Evolutionary conservation across 2,888 invertebrate genomes (phyloP).

Genomic region (Scaptomyza caliginosa): DNA sequence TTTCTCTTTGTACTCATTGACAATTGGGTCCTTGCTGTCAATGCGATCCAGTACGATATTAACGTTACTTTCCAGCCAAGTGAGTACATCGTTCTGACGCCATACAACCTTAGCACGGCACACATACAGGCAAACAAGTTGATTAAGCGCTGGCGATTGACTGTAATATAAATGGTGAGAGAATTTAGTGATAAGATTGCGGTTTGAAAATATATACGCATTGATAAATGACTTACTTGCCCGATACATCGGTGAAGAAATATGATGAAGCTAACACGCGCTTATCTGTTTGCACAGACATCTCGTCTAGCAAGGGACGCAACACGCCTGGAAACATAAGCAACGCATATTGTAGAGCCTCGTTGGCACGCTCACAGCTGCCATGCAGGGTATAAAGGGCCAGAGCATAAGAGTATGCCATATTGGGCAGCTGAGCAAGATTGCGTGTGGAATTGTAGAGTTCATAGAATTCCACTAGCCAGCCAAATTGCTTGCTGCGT

Average conservation of each 20-base stretch:
- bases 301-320: conserved; percentile 89
- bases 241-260: conserved; percentile 80
- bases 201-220: conserved; percentile 1
- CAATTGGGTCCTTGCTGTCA: conserved; percentile 86
- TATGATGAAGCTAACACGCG: conserved; percentile 86
- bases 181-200: conserved; percentile 19
- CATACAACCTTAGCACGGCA: conserved; percentile 90
- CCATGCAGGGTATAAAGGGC: conserved; percentile 87
- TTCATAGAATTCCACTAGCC: conserved; percentile 87
- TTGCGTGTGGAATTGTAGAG: conserved; percentile 88
- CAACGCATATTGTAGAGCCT: conserved; percentile 89
- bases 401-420: conserved; percentile 92
- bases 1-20: conserved; percentile 87
- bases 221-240: conserved; percentile 64
- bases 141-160: conserved; percentile 87
- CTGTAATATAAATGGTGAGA: conserved; percentile 64
- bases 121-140: conserved; percentile 90
- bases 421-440: conserved; percentile 93
- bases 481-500: conserved; percentile 89
- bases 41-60: conserved; percentile 87
- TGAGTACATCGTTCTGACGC: conserved; percentile 90
- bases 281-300: conserved; percentile 89
- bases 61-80: conserved; percentile 91
- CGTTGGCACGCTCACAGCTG: conserved; percentile 85
- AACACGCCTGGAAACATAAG: conserved; percentile 93